These are phyloP conservation scores for Pycnomerus fuliginosus DNA, from an alignment of 2,888 invertebrate species.

Conservation along the genomic window DNA sequence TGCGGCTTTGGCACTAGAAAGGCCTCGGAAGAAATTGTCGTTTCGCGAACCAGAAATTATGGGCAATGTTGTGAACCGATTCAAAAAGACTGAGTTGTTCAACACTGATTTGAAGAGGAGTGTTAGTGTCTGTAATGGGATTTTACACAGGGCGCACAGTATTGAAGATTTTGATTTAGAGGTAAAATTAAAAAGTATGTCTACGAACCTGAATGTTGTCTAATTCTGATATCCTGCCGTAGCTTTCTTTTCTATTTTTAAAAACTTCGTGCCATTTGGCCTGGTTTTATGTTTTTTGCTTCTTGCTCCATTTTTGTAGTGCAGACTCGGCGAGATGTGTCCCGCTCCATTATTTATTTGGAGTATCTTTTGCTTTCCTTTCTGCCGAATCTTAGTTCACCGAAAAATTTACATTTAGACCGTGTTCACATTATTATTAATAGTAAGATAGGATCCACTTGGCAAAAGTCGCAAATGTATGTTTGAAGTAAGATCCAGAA, in stretches of 20 bases:
- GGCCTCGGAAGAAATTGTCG: constrained; percentile 81
- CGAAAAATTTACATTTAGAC: neutral
- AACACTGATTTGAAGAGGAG: constrained; percentile 41
- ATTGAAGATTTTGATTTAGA: constrained; percentile 63
- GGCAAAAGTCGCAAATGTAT: no score
- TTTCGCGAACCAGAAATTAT: constrained; percentile 83
- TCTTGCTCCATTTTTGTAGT: no score
- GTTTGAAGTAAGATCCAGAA: no score
- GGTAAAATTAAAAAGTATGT: constrained; percentile 53
- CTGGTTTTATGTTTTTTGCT: no score
- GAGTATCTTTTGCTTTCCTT: neutral
- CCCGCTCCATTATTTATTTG: neutral
- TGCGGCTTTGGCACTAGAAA: constrained; percentile 55
- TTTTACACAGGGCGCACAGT: constrained; percentile 50
- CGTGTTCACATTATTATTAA: no score
- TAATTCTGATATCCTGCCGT: no score
- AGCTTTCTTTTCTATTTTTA: no score
- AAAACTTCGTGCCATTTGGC: no score
- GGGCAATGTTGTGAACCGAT: constrained; percentile 29
- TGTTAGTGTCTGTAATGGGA: constrained; percentile 39
- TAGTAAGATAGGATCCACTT: no score
- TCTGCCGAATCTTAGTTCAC: neutral
- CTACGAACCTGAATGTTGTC: no score
- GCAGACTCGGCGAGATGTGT: neutral
- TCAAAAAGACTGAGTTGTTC: constrained; percentile 2